Base-by-base conservation (phyloP, 1,140 invertebrate species). In the Carposina sasakii region DNA sequence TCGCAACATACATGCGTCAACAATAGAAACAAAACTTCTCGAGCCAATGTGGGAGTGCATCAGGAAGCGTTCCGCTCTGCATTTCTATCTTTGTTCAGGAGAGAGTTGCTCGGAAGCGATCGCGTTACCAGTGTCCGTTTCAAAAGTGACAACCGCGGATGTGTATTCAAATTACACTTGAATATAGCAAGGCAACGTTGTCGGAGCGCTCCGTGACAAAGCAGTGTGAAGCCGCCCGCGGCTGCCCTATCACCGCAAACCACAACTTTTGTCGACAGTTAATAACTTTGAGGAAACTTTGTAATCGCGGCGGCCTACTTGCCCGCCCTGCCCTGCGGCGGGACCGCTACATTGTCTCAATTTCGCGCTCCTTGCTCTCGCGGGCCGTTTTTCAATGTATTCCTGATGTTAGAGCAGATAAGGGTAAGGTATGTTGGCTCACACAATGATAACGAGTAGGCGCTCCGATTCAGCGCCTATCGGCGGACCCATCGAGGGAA, bases 51-150 rank as follows among this genome's bases (percentile, higher is more conserved):
- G 42, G 52, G 48, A 52, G 30, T 50, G 57, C 57, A 74, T 57
- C 56, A 74, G 76, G 73, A 82, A 79, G 61, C 70, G 78, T 82
- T 82, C 73, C 78, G 78, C 72, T 76, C 66, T 76, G 76, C 71
- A 76, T 81, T 81, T 74, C 68, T 64, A 71, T 72, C 61, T 60
- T 42, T 57, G 63, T n/a, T 39, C 52, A 61, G 67, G 74, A 75
- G 78, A 77, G 74, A 82, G 74, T 76, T 53, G 54, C 50, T 67
- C 59, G 66, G 66, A 65, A 63, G 44, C 60, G 69, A 63, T 79
- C 71, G 60, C 37, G 65, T 82, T 79, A 68, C 78, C 34, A 58
- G 74, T 71, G 66, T 76, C 68, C 60, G 68, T 71, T 74, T 69
- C 71, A 50, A 67, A 54, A 60, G 50, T 65, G 57, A 74, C 58